Conservation (phyloP, 2,888 invertebrate species). For the Epirrhoe tristata region DNA sequence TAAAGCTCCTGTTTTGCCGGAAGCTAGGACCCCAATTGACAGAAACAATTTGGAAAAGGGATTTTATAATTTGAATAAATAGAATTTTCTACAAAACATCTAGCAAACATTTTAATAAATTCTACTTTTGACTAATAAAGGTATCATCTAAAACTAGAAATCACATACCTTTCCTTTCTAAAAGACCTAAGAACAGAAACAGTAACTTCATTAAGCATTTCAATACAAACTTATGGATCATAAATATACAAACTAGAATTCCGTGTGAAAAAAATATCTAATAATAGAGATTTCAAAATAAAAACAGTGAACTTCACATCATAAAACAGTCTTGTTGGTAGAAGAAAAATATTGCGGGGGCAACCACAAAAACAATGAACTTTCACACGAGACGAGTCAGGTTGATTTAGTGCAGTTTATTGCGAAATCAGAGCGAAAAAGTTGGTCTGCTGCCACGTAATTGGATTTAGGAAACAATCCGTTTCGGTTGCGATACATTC, state of each 20-base stretch:
- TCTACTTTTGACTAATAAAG: not conserved
- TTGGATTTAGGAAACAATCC: slow-evolving; percentile 82
- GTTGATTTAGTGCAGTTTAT: slow-evolving; percentile 76
- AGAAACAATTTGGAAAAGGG: slow-evolving; percentile 8
- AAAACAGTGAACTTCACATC: slow-evolving; percentile 34
- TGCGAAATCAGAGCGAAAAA: slow-evolving; percentile 74
- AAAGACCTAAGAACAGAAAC: slow-evolving; percentile 56
- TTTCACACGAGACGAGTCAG: slow-evolving; percentile 70
- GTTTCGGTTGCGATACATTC: slow-evolving; percentile 66
- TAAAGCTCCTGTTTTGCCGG: slow-evolving; percentile 11
- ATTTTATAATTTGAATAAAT: slow-evolving; percentile 27
- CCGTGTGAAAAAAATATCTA: not conserved
- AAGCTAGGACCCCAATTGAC: slow-evolving; percentile 18
- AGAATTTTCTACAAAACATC: not conserved
- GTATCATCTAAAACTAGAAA: not conserved
- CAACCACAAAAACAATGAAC: slow-evolving; percentile 79
- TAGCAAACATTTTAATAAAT: not conserved
- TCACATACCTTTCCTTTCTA: slow-evolving; percentile 43
- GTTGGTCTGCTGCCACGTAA: slow-evolving; percentile 71
- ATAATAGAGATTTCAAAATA: slow-evolving; percentile 17
- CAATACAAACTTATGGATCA: no score
- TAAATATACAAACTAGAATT: not conserved
- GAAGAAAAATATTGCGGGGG: slow-evolving; percentile 38
- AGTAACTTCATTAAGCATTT: not conserved
- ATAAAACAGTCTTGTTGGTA: slow-evolving; percentile 30